A percentile compares a stretch with the other conserved stretches of the same genome.
Conservation (phyloP, 2,113 vertebrate genomes). For the Oreotrochilus melanogaster region DNA sequence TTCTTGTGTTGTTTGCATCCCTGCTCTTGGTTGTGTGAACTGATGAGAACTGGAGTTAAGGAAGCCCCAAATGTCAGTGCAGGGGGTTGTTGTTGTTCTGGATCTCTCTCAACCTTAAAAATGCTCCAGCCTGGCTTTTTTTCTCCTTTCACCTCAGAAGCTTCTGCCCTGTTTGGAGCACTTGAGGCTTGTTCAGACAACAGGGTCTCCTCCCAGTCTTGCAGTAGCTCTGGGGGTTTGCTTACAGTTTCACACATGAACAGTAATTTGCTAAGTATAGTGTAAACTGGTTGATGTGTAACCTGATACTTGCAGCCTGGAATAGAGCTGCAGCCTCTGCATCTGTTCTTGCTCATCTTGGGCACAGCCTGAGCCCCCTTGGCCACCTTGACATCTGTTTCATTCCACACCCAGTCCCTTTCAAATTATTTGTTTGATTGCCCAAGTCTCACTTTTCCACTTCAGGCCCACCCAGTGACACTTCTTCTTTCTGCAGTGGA, state of each 20-base stretch:
- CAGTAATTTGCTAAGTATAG: not conserved
- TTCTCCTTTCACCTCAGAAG: not conserved
- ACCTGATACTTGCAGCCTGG: not conserved
- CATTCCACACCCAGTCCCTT: not conserved
- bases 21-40: not conserved
- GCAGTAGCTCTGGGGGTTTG: not conserved
- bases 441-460: not conserved
- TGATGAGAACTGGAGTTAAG: not conserved
- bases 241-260: not conserved
- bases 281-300: not conserved
- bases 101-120: not conserved
- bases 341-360: not conserved
- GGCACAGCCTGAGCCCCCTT: not conserved
- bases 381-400: not conserved
- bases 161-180: not conserved
- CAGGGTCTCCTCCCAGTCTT: not conserved
- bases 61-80: not conserved
- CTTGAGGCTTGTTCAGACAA: not conserved
- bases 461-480: not conserved
- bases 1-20: not conserved
- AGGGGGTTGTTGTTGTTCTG: fast-evolving
- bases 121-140: not conserved
- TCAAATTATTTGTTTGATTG: not conserved
- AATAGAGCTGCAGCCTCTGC: not conserved
- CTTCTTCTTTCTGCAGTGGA: not conserved